Evolutionary conservation across 2,888 invertebrate species (phyloP).

Genomic region (Plagodis dolabraria): DNA sequence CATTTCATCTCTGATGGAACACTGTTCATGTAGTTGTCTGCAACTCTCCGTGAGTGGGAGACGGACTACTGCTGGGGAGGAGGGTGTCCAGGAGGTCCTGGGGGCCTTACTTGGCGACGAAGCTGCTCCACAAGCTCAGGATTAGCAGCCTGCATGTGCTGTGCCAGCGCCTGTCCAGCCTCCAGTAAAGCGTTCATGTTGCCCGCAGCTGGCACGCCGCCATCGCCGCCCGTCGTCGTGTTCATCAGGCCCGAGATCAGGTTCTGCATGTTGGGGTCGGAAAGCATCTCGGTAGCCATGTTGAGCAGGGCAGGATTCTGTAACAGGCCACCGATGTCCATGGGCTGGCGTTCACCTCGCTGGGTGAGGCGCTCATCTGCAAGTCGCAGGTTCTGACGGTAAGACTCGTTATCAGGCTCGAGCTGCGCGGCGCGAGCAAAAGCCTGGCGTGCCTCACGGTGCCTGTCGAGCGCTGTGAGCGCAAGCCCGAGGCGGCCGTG

Average conservation of each 20-base stretch:
- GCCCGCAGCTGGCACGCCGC: slow-evolving; percentile 47
- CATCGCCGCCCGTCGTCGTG: slow-evolving; percentile 46
- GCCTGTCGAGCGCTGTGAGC: slow-evolving; percentile 92
- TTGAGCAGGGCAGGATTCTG: slow-evolving; percentile 93
- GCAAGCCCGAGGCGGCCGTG: slow-evolving; percentile 96
- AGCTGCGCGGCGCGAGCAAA: slow-evolving; percentile 95
- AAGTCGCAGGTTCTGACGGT: slow-evolving; percentile 93
- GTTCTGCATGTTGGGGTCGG: slow-evolving; percentile 93
- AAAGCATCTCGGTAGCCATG: slow-evolving; percentile 93
- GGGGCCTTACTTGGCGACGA: slow-evolving; percentile 86
- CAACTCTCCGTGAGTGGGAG: not conserved
- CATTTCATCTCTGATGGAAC: slow-evolving; percentile 5
- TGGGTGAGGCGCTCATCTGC: slow-evolving; percentile 89
- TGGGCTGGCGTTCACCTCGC: slow-evolving; percentile 86
- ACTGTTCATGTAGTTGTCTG: not conserved
- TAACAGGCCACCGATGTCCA: slow-evolving; percentile 88
- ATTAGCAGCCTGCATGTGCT: slow-evolving; percentile 92
- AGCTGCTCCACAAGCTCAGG: slow-evolving; percentile 93
- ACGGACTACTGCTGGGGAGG: slow-evolving; percentile 54
- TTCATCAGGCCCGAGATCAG: slow-evolving; percentile 87
- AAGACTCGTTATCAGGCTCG: slow-evolving; percentile 96
- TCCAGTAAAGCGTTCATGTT: slow-evolving; percentile 79
- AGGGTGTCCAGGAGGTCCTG: slow-evolving; percentile 51
- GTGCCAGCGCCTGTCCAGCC: slow-evolving; percentile 91
- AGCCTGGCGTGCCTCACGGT: slow-evolving; percentile 93